Evolutionary conservation across 2,888 invertebrate genomes (phyloP).

Genomic region (Caenorhabditis parvicauda): DNA sequence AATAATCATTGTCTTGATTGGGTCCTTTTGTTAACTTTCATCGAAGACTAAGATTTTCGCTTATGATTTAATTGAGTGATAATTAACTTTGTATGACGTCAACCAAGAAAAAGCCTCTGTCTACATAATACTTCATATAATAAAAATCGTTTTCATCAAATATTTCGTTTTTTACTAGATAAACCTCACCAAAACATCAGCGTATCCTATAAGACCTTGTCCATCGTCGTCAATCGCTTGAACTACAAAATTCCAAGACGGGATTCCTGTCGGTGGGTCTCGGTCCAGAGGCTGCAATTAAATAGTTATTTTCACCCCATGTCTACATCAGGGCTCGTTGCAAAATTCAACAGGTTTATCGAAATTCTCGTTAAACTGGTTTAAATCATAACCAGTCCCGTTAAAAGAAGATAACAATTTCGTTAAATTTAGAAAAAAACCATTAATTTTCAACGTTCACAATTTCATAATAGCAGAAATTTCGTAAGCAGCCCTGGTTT

Average conservation of each 20-base stretch:
- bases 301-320: no score
- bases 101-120: no score
- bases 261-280: slow-evolving; percentile 85
- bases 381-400: neutral
- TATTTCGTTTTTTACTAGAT: slow-evolving; percentile 1
- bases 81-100: no score
- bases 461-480: neutral
- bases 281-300: slow-evolving; percentile 65
- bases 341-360: no score
- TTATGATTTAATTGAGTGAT: no score
- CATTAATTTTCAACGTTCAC: neutral
- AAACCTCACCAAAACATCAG: slow-evolving; percentile 64
- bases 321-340: no score
- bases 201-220: slow-evolving; percentile 63
- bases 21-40: no score
- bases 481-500: no score
- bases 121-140: no score
- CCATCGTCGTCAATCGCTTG: slow-evolving; percentile 62
- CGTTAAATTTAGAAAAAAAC: neutral
- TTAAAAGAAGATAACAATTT: neutral
- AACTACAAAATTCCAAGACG: slow-evolving; percentile 59
- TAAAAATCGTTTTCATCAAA: no score
- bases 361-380: neutral
- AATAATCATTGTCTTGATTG: no score
- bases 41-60: no score